A percentile compares a stretch with the other conserved stretches of the same genome.
Conservation (phyloP, 2,113 vertebrate genomes). For the Oncorhynchus kisutch region DNA sequence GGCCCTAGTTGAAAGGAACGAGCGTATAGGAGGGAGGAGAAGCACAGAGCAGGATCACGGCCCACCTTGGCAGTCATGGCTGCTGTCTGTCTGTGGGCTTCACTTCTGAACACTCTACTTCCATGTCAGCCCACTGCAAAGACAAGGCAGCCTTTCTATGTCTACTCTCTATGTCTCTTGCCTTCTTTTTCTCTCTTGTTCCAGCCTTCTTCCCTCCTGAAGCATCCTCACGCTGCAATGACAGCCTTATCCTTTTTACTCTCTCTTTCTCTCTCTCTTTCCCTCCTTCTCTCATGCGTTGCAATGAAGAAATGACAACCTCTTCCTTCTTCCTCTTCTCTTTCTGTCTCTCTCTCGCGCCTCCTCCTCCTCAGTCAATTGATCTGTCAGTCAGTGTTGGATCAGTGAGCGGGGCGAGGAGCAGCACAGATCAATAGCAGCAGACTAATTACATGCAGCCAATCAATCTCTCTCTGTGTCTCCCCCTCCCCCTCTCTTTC, state of each 20-base stretch:
- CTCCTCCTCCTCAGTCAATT: constrained; percentile 20
- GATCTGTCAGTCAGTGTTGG: constrained; percentile 46
- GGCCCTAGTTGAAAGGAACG: constrained; percentile 47
- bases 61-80: constrained; percentile 51
- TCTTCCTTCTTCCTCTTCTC: neutral
- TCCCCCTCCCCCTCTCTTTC: neutral
- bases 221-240: no score
- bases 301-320: neutral
- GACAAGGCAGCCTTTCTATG: no score
- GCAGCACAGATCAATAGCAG: constrained; percentile 42
- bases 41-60: constrained; percentile 55
- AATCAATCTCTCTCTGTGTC: constrained; percentile 9
- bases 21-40: constrained; percentile 32
- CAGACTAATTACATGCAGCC: constrained; percentile 29
- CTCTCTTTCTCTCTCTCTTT: no score
- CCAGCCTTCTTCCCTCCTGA: neutral
- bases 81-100: neutral
- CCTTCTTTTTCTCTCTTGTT: neutral
- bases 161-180: no score
- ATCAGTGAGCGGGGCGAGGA: constrained; percentile 15
- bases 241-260: no score
- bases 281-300: neutral
- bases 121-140: neutral
- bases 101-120: neutral
- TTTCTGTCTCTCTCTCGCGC: neutral